Evolutionary conservation across 2,797 vertebrate species (phyloP).

Genomic region (Sylvilagus floridanus): DNA sequence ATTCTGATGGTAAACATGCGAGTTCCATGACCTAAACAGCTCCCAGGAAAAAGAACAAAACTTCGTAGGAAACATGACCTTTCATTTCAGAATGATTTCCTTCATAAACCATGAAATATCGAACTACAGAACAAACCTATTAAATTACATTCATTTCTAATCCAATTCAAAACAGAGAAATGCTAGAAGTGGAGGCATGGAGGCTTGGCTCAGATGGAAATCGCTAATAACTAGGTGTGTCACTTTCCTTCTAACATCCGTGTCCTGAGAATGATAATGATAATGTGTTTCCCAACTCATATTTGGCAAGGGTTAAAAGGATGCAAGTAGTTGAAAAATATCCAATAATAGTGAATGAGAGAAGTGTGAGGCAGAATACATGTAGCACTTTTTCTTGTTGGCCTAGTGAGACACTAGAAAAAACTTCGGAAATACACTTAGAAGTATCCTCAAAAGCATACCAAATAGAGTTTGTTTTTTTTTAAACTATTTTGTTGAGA

Average conservation of each 20-base stretch:
- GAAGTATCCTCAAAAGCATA: neutral
- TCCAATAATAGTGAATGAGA: neutral
- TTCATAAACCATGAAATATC: neutral
- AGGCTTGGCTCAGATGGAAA: neutral
- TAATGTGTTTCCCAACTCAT: neutral
- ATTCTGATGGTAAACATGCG: neutral
- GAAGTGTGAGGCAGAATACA: neutral
- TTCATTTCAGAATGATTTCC: conserved; percentile 48
- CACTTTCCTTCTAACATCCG: conserved; percentile 51
- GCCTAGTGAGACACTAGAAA: neutral
- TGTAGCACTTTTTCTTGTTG: conserved; percentile 17
- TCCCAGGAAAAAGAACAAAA: neutral
- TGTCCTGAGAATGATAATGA: neutral
- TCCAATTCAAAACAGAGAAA: conserved; percentile 27
- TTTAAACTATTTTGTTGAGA: neutral
- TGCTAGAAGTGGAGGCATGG: neutral
- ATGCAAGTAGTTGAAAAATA: conserved; percentile 20
- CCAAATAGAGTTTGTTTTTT: neutral
- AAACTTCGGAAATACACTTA: neutral
- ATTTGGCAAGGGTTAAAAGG: conserved; percentile 29
- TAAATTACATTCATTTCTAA: conserved; percentile 46
- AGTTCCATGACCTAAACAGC: neutral
- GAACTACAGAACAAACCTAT: neutral
- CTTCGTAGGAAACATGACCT: neutral
- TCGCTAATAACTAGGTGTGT: neutral